Evolutionary conservation across 2,888 invertebrate species (phyloP), one percentile per base, ranked within the genome.

Genomic region (Theretra japonica): DNA sequence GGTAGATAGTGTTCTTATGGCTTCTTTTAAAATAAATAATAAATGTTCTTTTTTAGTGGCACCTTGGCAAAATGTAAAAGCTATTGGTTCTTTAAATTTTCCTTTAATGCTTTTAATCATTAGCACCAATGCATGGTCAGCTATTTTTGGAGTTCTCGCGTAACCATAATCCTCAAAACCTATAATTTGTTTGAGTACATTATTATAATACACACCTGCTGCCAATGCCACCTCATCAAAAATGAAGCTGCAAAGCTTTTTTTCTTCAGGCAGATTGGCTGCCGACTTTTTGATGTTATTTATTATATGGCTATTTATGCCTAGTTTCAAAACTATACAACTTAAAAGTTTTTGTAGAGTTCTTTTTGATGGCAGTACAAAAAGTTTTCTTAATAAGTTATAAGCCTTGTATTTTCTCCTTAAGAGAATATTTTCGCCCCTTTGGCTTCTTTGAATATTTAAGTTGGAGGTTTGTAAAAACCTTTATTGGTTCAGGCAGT

Each of bases 341-440:
- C 53, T 53, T 53, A 53, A 53, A 53, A 53, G 53, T 17, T 53
- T 50, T 53, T 53, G 53, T 53, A 17, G 50, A 17, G 60, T 59
- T 19, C n/a, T 19, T 8, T 69, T 73, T 30, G 79, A 79, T 70
- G 77, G 79, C 17, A 71, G 71, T 76, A 53, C 53, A 53, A 53
- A 53, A 53, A 53, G 53, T 53, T 53, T 53, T 53, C 53, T 82
- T 82, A 58, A 81, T n/a, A 53, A 53, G 6, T 53, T 53, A n/a
- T 53, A 53, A 53, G 53, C 53, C 53, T 53, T 53, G 53, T 53
- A 53, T 53, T 53, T 53, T 53, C 19, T 53, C 53, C 53, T 53
- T 53, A 53, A 53, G 53, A 4, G 53, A 19, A 53, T 53, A 53
- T 53, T 53, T 53, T 53, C 53, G 15, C 17, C 19, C 53, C 19